A percentile compares a stretch with the other conserved stretches of the same genome.
Evolutionary conservation across 2,113 vertebrate species (phyloP).

Genomic region (Rhabdornis inornatus): DNA sequence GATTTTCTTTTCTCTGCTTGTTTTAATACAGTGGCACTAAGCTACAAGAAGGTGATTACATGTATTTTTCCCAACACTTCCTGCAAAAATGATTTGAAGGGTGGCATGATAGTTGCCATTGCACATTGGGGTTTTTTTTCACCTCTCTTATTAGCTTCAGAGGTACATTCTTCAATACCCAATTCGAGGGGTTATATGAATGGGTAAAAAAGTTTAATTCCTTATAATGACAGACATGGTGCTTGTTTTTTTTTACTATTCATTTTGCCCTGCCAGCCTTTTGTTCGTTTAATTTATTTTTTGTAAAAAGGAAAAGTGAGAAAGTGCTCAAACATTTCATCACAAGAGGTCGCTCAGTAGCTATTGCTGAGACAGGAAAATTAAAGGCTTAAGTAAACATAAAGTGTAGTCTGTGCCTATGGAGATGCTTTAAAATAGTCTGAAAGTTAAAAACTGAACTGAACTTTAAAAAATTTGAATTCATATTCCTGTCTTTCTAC

Average conservation of each 20-base stretch:
- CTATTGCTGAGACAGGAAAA: background rate
- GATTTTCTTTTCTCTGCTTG: background rate
- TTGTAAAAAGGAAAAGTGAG: background rate
- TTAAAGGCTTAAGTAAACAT: background rate
- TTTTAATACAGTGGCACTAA: background rate
- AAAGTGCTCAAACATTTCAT: background rate
- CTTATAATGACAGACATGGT: background rate
- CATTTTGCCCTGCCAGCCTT: background rate
- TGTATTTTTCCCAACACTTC: background rate
- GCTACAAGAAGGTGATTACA: background rate
- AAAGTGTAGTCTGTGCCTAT: background rate
- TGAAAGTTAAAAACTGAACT: background rate
- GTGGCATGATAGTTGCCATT: background rate
- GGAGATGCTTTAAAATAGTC: background rate
- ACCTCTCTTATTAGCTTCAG: background rate
- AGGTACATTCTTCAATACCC: background rate
- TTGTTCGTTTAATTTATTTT: fast-evolving
- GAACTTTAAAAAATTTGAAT: background rate
- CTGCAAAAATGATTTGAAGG: background rate
- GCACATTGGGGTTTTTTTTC: fast-evolving
- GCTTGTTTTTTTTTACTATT: background rate
- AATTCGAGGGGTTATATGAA: background rate
- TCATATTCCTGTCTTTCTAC: background rate
- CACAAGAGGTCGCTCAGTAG: conserved; percentile 68
- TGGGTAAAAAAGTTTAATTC: background rate